Evolutionary conservation across 2,113 vertebrate species (phyloP), one percentile per base, ranked within the genome.

Genomic region (Mirounga angustirostris): DNA sequence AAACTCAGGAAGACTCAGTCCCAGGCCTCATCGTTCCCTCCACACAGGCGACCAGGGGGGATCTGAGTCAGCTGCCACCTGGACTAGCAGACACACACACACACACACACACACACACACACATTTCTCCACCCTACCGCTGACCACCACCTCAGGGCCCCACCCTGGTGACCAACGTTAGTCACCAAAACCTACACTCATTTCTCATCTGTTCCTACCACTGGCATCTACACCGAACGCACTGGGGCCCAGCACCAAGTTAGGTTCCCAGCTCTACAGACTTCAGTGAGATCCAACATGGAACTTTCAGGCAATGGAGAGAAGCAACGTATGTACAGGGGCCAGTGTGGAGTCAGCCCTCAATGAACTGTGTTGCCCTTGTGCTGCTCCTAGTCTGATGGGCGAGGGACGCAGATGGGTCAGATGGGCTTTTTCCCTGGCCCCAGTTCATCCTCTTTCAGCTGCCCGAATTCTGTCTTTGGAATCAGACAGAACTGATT

Each of bases 61-160:
- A 28, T 82, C 82, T 98, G 97, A 98, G 69, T 96, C 95, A 97
- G 89, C 69, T 40, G 61, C 58, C 24, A 26, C 58, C 15, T 16
- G 18, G 36, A 91, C 78, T 67, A 36, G 56, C 61, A 87, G 26
- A 16, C 73, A 28, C 7, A 19, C 10, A 40, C 36, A 73, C 18
- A 71, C 67, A 71, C 67, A 71, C n/a, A 19, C 67, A 71, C 67
- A 71, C n/a, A 71, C n/a, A 71, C 33, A 71, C 11, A 59, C 74
- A 81, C 18, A 82, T 19, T 24, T 9, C 56, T 95, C 36, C n/a
- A 78, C 90, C 63, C 74, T 56, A 87, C 40, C 80, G 46, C 28
- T 59, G 94, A 97, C 90, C 90, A 58, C 56, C 84, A 84, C 91
- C 83, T 13, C 26, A 11, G 67, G 69, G 88, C 85, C 69, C 71